Percentiles rank a stretch among this genome's conserved stretches.
These are phyloP conservation scores for Rhipidura dahli DNA, from an alignment of 2,113 vertebrate species.

Conservation along the genomic window DNA sequence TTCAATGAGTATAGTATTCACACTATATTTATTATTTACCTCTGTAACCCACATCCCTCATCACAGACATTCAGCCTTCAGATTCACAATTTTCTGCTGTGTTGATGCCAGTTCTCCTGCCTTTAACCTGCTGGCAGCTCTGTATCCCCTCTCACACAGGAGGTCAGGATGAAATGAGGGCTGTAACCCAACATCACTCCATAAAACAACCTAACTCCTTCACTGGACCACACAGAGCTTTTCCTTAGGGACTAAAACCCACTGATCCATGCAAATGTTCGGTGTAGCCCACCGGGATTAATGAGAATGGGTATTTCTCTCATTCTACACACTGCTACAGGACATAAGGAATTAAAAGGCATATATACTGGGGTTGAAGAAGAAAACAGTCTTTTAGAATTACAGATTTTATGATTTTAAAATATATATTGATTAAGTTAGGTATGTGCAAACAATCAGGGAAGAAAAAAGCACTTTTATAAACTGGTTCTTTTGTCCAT, in stretches of 20 bases:
- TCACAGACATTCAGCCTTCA: conserved; percentile 45
- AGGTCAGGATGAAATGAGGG: conserved; percentile 59
- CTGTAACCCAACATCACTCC: conserved; percentile 56
- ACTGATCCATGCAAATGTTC: conserved; percentile 36
- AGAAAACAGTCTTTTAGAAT: not conserved
- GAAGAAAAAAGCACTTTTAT: not conserved
- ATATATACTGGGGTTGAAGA: not conserved
- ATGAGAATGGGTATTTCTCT: conserved; percentile 2
- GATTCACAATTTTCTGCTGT: conserved; percentile 60
- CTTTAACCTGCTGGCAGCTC: conserved; percentile 55
- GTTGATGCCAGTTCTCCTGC: conserved; percentile 58
- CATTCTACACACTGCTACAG: not conserved
- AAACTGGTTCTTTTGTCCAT: not conserved
- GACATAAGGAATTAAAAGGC: not conserved
- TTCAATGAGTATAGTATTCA: conserved; percentile 40
- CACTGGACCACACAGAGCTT: conserved; percentile 62
- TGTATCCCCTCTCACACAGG: conserved; percentile 37
- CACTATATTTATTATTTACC: conserved; percentile 62
- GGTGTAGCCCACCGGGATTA: conserved; percentile 6
- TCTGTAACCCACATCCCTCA: conserved; percentile 59
- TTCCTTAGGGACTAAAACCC: conserved; percentile 36
- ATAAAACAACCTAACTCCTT: conserved; percentile 65
- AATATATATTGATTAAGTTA: not conserved
- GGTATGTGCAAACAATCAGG: not conserved
- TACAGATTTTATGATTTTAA: not conserved